phyloP scores from a whole-genome alignment of 2,888 invertebrate genomes.

The Sipha maydis region DNA sequence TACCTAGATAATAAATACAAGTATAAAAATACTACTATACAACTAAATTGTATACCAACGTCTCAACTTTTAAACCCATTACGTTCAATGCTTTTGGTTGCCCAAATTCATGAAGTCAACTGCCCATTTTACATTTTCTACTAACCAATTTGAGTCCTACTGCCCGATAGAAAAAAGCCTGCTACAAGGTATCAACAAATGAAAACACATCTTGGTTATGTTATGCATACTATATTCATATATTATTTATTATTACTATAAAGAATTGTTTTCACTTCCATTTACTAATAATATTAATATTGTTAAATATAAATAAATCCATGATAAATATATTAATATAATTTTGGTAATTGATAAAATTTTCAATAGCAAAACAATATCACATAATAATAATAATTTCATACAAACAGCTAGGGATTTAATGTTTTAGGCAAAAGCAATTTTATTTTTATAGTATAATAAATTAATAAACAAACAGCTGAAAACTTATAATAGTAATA shows the following conservation, averaged over 20 bases:
- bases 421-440: background rate
- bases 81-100: too few species aligned
- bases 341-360: conserved; percentile 44
- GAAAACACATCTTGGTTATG: background rate
- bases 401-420: conserved; percentile 14
- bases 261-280: background rate
- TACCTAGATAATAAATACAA: too few species aligned
- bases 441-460: conserved; percentile 23
- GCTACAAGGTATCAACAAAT: background rate
- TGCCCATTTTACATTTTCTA: too few species aligned
- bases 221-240: background rate
- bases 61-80: too few species aligned
- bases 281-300: conserved; percentile 20
- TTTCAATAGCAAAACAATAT: conserved; percentile 53
- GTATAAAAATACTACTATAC: too few species aligned
- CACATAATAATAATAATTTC: conserved; percentile 27
- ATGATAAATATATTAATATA: conserved; percentile 21
- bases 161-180: too few species aligned
- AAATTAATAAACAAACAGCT: conserved; percentile 48
- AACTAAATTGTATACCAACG: too few species aligned
- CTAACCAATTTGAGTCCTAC: too few species aligned
- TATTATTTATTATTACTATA: conserved; percentile 1
- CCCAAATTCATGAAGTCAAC: too few species aligned
- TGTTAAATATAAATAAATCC: conserved; percentile 4
- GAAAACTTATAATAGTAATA: conserved; percentile 12